Evolutionary conservation across 2,113 vertebrate genomes (phyloP), one percentile per base, ranked within the genome.

Genomic region (Rhineura floridana): DNA sequence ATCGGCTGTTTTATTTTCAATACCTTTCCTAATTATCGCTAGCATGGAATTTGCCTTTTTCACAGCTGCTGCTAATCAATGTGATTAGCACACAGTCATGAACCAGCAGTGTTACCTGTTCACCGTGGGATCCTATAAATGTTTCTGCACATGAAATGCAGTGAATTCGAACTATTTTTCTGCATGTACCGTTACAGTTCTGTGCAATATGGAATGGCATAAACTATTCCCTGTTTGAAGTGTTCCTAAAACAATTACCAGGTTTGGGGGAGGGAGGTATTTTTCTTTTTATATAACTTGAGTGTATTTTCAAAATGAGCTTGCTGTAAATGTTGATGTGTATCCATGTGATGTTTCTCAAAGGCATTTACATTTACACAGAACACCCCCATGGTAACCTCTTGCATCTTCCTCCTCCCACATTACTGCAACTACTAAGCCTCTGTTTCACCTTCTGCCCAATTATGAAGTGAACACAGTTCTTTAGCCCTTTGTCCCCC

Each of bases 251-350:
- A 63, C 4, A 81, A 42, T 42, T 12, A 0, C 11, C 23, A 42
- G 79, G 23, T 81, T 81, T 4, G 52, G 33, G 12, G 10, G 13
- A 25, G 39, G 39, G n/a, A n/a, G n/a, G n/a, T n/a, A n/a, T n/a
- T n/a, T n/a, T n/a, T 25, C 2, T 81, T 55, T 42, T 59, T 81
- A 12, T 59, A 12, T n/a, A 44, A 25, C 10, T 48, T 78, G 55
- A 50, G 4, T 78, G 33, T 78, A 17, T 23, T 8, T 50, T 36
- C 21, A 36, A 15, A 50, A 3, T 72, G 67, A 84, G 44, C 70
- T 44, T 85, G 79, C 59, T 67, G 23, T 79, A n/a, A 25, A 5
- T 28, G 87, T 89, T 93, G 84, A 80, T 90, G 76, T 76, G 4
- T 84, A 85, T 46, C 81, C 82, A 84, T 48, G n/a, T 75, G 46